phyloP scores from a whole-genome alignment of 1,140 invertebrate species.

The Brachionus calyciflorus region DNA sequence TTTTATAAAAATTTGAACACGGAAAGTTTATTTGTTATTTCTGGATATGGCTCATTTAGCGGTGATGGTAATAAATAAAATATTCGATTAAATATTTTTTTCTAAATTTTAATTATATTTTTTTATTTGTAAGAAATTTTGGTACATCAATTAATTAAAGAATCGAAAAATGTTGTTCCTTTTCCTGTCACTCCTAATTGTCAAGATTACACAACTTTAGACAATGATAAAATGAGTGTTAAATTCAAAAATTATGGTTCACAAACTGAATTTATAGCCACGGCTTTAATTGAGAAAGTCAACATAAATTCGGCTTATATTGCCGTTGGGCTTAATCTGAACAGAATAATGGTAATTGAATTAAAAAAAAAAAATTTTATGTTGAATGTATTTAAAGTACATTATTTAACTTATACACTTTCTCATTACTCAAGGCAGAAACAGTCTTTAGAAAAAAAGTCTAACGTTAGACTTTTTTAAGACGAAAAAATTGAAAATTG shows the following conservation, averaged over 20 bases:
- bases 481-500: too few relatives aligned
- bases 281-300: not conserved
- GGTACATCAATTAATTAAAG: not conserved
- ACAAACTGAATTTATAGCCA: not conserved
- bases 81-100: too few relatives aligned
- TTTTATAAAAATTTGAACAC: not conserved
- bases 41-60: not conserved
- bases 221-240: constrained; percentile 6
- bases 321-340: not conserved
- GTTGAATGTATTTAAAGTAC: too few relatives aligned
- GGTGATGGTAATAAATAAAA: not conserved
- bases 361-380: not conserved
- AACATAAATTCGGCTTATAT: not conserved
- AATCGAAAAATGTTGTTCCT: not conserved
- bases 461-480: too few relatives aligned
- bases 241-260: not conserved
- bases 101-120: too few relatives aligned
- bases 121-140: not conserved
- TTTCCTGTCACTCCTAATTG: not conserved
- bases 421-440: too few relatives aligned
- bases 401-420: too few relatives aligned
- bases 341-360: not conserved
- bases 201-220: not conserved
- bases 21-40: not conserved
- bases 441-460: too few relatives aligned